Evolutionary conservation across 1,140 invertebrate genomes (phyloP).

Genomic region (Ostrea denselamellosa): DNA sequence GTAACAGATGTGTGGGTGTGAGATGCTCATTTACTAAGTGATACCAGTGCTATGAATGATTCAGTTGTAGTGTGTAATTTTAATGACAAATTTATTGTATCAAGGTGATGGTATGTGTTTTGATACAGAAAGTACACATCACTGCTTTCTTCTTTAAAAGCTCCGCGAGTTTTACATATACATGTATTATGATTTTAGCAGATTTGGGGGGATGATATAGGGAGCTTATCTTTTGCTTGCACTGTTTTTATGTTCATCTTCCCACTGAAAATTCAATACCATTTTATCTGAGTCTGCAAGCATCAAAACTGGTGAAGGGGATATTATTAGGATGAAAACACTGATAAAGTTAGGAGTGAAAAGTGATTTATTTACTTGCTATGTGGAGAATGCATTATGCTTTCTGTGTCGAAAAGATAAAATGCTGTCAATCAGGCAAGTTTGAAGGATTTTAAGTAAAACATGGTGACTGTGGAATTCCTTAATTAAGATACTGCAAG

Average conservation of each 20-base stretch:
- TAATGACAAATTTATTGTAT: no score
- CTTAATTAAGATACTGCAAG: constrained; percentile 24
- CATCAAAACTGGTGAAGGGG: neutral
- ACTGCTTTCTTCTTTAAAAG: no score
- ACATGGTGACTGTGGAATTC: constrained; percentile 3
- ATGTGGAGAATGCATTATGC: constrained; percentile 34
- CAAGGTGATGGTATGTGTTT: neutral
- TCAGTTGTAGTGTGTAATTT: no score
- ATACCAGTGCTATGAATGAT: no score
- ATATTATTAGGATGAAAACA: constrained; percentile 34
- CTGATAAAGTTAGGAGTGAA: constrained; percentile 27
- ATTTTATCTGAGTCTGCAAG: constrained; percentile 3
- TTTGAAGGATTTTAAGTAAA: neutral
- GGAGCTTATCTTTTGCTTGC: constrained; percentile 4
- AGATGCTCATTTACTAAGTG: no score
- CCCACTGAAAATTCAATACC: constrained; percentile 12
- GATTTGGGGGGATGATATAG: neutral
- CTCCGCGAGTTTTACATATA: no score
- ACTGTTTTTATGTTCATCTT: neutral
- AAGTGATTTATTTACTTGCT: constrained; percentile 4
- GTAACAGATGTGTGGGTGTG: no score
- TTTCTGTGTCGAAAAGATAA: constrained; percentile 30
- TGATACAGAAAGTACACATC: neutral
- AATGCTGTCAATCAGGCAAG: constrained; percentile 3
- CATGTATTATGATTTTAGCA: neutral